These are phyloP conservation scores for Crypturellus tataupa DNA, from an alignment of 2,797 vertebrate genomes.

Conservation along the genomic window DNA sequence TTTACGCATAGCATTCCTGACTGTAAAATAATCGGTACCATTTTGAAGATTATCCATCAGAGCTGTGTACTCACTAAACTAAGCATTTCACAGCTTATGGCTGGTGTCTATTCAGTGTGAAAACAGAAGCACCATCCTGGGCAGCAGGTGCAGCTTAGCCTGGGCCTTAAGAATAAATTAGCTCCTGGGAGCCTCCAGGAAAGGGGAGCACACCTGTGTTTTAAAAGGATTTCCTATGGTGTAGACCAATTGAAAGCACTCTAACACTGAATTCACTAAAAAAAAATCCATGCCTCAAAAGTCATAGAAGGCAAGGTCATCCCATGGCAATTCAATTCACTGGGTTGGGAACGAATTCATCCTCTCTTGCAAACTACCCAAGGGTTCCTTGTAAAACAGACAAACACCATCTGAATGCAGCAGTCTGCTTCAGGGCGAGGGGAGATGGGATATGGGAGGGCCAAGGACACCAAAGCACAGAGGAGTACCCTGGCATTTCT, in stretches of 20 bases:
- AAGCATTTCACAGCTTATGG: not conserved
- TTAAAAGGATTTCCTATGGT: constrained; percentile 8
- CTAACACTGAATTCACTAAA: not conserved
- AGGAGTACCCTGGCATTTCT: not conserved
- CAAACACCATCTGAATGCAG: not conserved
- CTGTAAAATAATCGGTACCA: constrained; percentile 14
- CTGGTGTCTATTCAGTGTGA: not conserved
- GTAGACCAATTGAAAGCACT: not conserved
- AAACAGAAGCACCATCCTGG: not conserved
- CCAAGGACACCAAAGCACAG: not conserved
- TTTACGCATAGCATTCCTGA: not conserved
- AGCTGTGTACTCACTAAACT: constrained; percentile 10
- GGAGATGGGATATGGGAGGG: not conserved
- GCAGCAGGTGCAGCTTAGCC: not conserved
- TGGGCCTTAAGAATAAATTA: constrained; percentile 1
- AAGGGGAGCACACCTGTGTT: not conserved
- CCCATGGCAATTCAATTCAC: not conserved
- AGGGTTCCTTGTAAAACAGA: not conserved
- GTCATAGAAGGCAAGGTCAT: not conserved
- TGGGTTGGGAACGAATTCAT: not conserved
- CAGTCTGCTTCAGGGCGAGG: not conserved
- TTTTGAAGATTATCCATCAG: not conserved
- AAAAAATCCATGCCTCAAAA: constrained; percentile 2
- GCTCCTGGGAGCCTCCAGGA: not conserved
- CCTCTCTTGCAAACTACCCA: not conserved